Evolutionary conservation across 2,797 vertebrate genomes (phyloP).

Genomic region (Heterohyrax brucei): DNA sequence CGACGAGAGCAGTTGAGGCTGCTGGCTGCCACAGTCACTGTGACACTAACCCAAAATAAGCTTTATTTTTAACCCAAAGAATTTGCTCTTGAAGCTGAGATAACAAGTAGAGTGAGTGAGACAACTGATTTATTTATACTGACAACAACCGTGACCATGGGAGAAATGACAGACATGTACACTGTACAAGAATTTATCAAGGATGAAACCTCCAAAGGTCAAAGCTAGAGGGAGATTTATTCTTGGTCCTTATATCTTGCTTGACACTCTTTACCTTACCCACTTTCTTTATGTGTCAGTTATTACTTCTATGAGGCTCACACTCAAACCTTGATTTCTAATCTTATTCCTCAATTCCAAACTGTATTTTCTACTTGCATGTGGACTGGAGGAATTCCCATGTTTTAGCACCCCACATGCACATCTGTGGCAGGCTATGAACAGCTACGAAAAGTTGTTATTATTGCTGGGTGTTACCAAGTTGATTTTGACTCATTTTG

Average conservation of each 20-base stretch:
- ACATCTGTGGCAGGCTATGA: background rate
- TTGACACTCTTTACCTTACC: background rate
- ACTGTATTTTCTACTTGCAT: background rate
- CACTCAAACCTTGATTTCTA: slow-evolving; percentile 14
- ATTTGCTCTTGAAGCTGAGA: background rate
- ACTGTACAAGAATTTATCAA: background rate
- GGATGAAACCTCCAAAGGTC: background rate
- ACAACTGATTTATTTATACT: slow-evolving; percentile 38
- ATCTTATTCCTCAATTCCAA: background rate
- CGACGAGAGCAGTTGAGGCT: background rate
- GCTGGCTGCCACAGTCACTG: background rate
- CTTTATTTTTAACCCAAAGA: background rate
- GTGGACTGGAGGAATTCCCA: background rate
- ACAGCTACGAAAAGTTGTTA: background rate
- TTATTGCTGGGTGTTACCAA: background rate
- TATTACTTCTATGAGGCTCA: background rate
- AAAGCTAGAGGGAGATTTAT: background rate
- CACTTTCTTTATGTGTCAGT: background rate
- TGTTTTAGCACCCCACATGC: background rate
- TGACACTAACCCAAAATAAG: background rate
- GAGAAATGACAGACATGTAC: background rate
- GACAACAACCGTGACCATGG: background rate
- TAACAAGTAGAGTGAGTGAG: background rate
- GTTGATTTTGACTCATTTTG: background rate
- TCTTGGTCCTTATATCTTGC: background rate